Percentiles rank a stretch among this genome's conserved stretches.
phyloP scores from a whole-genome alignment of 2,113 vertebrate genomes.

The Solenodon paradoxus region DNA sequence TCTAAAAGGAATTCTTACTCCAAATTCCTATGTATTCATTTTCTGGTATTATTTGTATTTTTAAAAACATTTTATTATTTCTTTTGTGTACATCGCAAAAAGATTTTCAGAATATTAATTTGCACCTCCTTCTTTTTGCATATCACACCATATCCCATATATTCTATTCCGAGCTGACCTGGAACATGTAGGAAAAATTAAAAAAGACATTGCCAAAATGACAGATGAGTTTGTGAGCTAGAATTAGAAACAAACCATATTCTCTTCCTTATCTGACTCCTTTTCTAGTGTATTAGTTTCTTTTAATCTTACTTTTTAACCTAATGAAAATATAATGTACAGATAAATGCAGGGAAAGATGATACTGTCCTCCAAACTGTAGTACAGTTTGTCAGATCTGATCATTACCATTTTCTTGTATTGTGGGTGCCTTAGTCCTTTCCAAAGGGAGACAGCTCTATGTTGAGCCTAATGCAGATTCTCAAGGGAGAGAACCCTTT shows the following conservation, averaged over 20 bases:
- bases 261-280: not conserved
- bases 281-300: not conserved
- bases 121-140: no score
- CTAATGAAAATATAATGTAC: not conserved
- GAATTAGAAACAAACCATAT: not conserved
- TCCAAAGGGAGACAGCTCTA: not conserved
- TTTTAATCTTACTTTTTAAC: not conserved
- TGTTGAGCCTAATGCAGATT: not conserved
- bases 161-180: no score
- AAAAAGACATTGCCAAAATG: not conserved
- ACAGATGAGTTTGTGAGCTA: not conserved
- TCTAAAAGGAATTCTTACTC: not conserved
- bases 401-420: not conserved
- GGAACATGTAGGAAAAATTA: not conserved
- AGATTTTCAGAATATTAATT: no score
- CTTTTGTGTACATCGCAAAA: no score
- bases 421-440: rapidly evolving
- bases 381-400: not conserved
- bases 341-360: not conserved
- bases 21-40: not conserved
- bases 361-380: not conserved
- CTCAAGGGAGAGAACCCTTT: not conserved
- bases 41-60: no score
- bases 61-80: no score
- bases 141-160: no score